Percentiles rank a stretch among this genome's conserved stretches.
These are phyloP conservation scores for Sebastes steindachneri DNA, from an alignment of 2,797 vertebrate genomes.

Conservation along the genomic window DNA sequence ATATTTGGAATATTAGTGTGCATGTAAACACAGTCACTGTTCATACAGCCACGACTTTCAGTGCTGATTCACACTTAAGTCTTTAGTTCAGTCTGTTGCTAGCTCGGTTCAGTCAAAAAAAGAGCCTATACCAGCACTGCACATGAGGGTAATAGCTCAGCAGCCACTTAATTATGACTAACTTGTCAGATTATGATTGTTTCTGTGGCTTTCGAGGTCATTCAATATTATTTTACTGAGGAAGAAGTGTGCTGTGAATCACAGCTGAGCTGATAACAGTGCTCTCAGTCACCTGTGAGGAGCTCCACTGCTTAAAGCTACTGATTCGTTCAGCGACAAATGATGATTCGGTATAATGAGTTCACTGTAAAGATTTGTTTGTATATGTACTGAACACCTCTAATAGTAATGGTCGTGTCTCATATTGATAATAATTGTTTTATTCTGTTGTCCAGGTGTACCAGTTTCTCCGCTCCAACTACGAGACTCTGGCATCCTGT, in stretches of 20 bases:
- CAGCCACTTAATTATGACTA: not conserved
- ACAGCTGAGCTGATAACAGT: not conserved
- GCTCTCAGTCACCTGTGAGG: not conserved
- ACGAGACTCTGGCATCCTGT: conserved; percentile 28
- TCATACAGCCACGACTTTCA: not conserved
- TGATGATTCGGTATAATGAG: not conserved
- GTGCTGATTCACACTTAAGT: not conserved
- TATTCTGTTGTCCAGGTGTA: conserved; percentile 49
- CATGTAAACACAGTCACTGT: too few relatives aligned
- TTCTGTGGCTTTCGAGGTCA: not conserved
- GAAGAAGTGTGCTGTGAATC: not conserved
- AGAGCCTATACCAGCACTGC: too few relatives aligned
- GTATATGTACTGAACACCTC: not conserved
- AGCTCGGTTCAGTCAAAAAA: not conserved
- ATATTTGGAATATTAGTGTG: too few relatives aligned
- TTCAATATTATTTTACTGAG: not conserved
- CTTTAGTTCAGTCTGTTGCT: not conserved
- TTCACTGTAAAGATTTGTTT: not conserved
- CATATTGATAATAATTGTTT: not conserved
- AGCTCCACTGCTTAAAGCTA: not conserved
- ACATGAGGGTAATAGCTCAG: not conserved
- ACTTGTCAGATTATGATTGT: not conserved
- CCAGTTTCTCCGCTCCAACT: conserved; percentile 1
- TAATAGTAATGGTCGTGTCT: not conserved
- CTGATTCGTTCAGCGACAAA: not conserved